A percentile compares a stretch with the other conserved stretches of the same genome.
phyloP scores from a whole-genome alignment of 2,888 invertebrate species.

The Hypolimnas misippus region DNA sequence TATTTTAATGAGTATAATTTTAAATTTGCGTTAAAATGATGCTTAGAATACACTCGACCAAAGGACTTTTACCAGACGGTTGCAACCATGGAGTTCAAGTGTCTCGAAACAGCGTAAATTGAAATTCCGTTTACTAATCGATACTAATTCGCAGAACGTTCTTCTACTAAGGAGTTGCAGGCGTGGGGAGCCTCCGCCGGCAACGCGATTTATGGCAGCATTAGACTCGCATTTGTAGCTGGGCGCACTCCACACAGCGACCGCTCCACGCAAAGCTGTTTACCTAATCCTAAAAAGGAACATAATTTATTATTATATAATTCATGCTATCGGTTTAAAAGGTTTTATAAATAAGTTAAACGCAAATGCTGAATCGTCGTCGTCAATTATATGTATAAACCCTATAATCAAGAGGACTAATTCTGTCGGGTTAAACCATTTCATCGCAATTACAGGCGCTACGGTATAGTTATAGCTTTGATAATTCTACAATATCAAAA shows the following conservation, averaged over 20 bases:
- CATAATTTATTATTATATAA: constrained; percentile 32
- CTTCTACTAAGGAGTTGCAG: constrained; percentile 54
- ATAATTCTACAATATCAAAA: too few species aligned
- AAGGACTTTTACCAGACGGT: not conserved
- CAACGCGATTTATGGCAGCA: constrained; percentile 71
- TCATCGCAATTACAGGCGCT: too few species aligned
- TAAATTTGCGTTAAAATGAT: not conserved
- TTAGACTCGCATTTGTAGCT: constrained; percentile 64
- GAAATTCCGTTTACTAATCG: constrained; percentile 69
- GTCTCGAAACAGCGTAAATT: constrained; percentile 48
- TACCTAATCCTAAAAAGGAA: constrained; percentile 31
- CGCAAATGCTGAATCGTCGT: not conserved
- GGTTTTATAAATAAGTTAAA: constrained; percentile 1
- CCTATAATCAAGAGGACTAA: too few species aligned
- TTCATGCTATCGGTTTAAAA: constrained; percentile 16
- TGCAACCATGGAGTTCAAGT: not conserved
- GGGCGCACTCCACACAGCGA: constrained; percentile 26
- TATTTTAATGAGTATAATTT: too few species aligned
- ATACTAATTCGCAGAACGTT: constrained; percentile 70
- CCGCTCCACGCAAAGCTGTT: constrained; percentile 30
- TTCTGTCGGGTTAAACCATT: too few species aligned
- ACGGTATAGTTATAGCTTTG: too few species aligned
- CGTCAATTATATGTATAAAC: too few species aligned
- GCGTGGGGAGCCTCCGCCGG: constrained; percentile 56
- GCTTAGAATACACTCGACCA: not conserved